phyloP scores from a whole-genome alignment of 2,888 invertebrate genomes.

The Portevinia maculata region DNA sequence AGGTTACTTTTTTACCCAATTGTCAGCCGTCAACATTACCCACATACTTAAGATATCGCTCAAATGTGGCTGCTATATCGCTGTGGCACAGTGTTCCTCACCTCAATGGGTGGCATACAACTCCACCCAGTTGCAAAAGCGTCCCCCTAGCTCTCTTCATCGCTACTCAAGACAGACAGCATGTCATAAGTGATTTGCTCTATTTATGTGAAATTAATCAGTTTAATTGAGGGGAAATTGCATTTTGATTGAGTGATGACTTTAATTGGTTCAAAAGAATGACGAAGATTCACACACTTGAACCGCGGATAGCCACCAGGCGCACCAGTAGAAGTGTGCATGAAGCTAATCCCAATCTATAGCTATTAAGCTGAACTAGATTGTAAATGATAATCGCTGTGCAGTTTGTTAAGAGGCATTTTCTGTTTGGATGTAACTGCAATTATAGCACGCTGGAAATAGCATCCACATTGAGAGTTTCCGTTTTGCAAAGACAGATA shows the following conservation, averaged over 20 bases:
- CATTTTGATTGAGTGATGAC: constrained; percentile 72
- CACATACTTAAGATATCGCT: constrained; percentile 43
- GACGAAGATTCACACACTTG: constrained; percentile 44
- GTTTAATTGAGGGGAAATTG: constrained; percentile 71
- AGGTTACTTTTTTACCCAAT: not conserved
- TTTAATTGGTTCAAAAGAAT: constrained; percentile 66
- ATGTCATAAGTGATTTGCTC: constrained; percentile 71
- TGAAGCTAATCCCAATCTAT: constrained; percentile 29
- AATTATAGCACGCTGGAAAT: constrained; percentile 48
- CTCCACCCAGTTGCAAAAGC: constrained; percentile 33
- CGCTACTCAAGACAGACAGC: constrained; percentile 51
- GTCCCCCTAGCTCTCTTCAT: not conserved
- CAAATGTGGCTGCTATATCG: constrained; percentile 46
- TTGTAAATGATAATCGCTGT: constrained; percentile 36
- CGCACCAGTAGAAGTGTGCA: no score
- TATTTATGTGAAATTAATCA: constrained; percentile 72
- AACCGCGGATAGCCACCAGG: not conserved
- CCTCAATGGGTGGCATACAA: constrained; percentile 60
- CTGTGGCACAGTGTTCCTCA: constrained; percentile 35
- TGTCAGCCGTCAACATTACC: constrained; percentile 6
- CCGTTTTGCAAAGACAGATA: constrained; percentile 41
- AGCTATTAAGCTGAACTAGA: constrained; percentile 42
- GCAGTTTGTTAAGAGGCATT: constrained; percentile 23
- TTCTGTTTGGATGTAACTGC: constrained; percentile 11
- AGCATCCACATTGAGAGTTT: constrained; percentile 34